A percentile compares a stretch with the other conserved stretches of the same genome.
These are phyloP conservation scores for Epinephelus lanceolatus DNA, from an alignment of 2,113 vertebrate genomes.

Conservation along the genomic window DNA sequence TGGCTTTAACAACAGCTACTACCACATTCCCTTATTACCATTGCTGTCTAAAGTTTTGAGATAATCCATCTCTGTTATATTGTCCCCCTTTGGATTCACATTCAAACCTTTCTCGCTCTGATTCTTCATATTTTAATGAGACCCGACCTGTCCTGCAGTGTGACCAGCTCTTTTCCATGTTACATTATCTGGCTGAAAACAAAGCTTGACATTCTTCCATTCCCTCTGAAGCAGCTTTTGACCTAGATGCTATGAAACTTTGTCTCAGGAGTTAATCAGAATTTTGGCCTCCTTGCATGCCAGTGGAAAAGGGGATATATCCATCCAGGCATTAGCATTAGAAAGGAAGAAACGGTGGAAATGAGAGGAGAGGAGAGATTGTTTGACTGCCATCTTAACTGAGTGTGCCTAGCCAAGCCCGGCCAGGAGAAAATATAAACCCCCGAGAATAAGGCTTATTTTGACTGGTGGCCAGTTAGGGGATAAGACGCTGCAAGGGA, in stretches of 20 bases:
- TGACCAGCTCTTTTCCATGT: conserved; percentile 22
- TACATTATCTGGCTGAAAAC: conserved; percentile 47
- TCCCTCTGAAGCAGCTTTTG: conserved; percentile 64
- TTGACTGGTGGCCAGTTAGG: conserved; percentile 80
- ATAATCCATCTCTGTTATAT: background rate
- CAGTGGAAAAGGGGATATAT: conserved; percentile 74
- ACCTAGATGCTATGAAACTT: conserved; percentile 80
- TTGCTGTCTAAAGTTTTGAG: background rate
- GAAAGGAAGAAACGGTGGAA: conserved; percentile 77
- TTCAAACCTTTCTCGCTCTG: background rate
- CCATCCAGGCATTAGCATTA: conserved; percentile 83
- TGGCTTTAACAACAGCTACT: background rate
- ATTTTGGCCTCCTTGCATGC: conserved; percentile 72
- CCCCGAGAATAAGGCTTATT: conserved; percentile 82
- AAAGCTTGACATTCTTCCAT: conserved; percentile 40
- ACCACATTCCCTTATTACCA: background rate
- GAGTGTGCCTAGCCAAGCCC: conserved; percentile 75
- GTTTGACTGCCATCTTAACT: conserved; percentile 82
- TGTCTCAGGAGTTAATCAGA: conserved; percentile 79
- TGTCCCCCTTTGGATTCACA: background rate
- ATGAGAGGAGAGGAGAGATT: conserved; percentile 76
- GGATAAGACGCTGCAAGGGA: conserved; percentile 72
- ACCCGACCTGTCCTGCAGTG: conserved; percentile 22
- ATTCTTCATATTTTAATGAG: conserved; percentile 20
- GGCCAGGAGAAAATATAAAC: conserved; percentile 80